Percentiles rank a stretch among this genome's conserved stretches.
Evolutionary conservation across 2,888 invertebrate species (phyloP).

Genomic region (Neoitamus cyanurus): DNA sequence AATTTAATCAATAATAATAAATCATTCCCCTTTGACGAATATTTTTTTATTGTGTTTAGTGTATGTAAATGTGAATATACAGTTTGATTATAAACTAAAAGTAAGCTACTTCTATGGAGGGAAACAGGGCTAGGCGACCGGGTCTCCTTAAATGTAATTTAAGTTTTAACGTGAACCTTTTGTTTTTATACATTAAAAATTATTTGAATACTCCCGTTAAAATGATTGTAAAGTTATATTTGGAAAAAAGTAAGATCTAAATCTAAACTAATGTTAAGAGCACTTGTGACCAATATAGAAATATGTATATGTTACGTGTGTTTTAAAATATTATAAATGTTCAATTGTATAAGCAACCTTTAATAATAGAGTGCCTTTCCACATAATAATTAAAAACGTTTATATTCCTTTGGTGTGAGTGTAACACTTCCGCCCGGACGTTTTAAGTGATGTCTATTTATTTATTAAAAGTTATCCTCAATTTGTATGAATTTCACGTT

Average conservation of each 20-base stretch:
- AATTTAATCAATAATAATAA: neutral
- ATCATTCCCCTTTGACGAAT: neutral
- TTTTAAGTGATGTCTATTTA: neutral
- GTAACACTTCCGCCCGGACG: neutral
- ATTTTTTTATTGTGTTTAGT: neutral
- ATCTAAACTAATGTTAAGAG: neutral
- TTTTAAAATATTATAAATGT: constrained; percentile 12
- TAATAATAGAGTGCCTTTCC: constrained; percentile 24
- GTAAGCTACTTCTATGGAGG: neutral
- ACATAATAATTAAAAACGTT: constrained; percentile 5
- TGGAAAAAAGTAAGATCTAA: neutral
- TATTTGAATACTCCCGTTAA: neutral
- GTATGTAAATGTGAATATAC: neutral
- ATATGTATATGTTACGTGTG: constrained; percentile 22
- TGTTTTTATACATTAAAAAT: neutral
- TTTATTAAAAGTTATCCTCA: neutral
- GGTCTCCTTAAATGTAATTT: constrained; percentile 5
- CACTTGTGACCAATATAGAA: constrained; percentile 21
- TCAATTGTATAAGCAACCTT: constrained; percentile 24
- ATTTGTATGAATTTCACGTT: neutral
- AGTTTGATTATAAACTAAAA: neutral
- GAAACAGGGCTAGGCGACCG: constrained; percentile 1
- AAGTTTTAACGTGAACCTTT: neutral
- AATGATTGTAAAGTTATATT: neutral
- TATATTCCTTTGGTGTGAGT: constrained; percentile 11